Percentiles rank a stretch among this genome's conserved stretches.
phyloP scores from a whole-genome alignment of 2,113 vertebrate species.

The Pelvicachromis taeniatus region DNA sequence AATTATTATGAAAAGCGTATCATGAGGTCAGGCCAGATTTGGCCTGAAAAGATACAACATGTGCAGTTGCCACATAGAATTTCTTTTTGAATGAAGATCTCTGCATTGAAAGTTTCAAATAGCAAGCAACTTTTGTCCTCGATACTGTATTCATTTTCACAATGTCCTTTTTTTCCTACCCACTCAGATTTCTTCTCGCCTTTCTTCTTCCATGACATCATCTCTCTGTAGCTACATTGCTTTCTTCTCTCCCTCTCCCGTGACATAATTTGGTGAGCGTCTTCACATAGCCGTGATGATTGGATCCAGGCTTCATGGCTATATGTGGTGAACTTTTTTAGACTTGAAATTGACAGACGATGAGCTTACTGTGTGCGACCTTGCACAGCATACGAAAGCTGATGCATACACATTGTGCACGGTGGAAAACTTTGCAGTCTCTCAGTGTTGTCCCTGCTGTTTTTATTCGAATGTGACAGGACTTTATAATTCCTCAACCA shows the following conservation, averaged over 20 bases:
- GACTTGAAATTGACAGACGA: slow-evolving; percentile 34
- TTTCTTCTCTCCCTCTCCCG: slow-evolving; percentile 10
- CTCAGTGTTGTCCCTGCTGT: not conserved
- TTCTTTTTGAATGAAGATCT: not conserved
- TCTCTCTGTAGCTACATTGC: slow-evolving; percentile 41
- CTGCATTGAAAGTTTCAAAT: not conserved
- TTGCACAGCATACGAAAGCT: not conserved
- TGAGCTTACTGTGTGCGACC: slow-evolving; percentile 52
- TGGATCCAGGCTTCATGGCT: slow-evolving; percentile 60
- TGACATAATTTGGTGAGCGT: slow-evolving; percentile 54
- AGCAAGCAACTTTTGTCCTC: not conserved
- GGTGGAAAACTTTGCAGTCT: slow-evolving; percentile 24
- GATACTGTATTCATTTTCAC: slow-evolving; percentile 5
- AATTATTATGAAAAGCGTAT: not conserved
- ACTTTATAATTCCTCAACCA: slow-evolving; percentile 19
- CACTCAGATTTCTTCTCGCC: not conserved
- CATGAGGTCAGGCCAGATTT: not conserved
- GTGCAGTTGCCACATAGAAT: not conserved
- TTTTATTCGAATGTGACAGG: slow-evolving; percentile 19
- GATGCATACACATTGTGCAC: not conserved
- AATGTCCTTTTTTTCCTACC: not conserved
- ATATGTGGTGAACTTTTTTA: slow-evolving; percentile 36
- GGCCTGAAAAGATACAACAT: not conserved
- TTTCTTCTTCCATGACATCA: slow-evolving; percentile 44
- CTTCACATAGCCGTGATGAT: slow-evolving; percentile 61